These are phyloP conservation scores for Fistularia tabacaria DNA, from an alignment of 2,797 vertebrate genomes.

Conservation along the genomic window DNA sequence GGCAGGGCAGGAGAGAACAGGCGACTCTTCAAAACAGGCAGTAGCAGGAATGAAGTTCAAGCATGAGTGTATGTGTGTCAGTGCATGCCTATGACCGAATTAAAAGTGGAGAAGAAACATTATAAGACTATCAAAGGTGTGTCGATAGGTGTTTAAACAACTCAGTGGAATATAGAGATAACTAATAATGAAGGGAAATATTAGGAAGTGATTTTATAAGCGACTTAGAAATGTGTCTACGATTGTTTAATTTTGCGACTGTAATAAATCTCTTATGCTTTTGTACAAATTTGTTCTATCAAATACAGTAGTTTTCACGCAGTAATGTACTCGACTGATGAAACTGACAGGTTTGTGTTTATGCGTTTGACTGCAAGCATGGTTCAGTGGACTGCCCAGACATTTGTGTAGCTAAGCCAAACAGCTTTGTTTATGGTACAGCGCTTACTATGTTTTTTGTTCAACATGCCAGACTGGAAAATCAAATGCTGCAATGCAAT, in stretches of 20 bases:
- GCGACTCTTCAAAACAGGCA: conserved; percentile 51
- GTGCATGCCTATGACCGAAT: neutral
- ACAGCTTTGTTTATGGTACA: conserved; percentile 53
- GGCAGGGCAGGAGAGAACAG: conserved; percentile 22
- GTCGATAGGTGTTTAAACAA: neutral
- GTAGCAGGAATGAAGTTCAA: conserved; percentile 4
- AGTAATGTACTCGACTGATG: neutral
- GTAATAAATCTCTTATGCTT: neutral
- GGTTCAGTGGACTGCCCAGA: conserved; percentile 57
- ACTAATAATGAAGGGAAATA: too few species aligned
- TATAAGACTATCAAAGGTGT: neutral
- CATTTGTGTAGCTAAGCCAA: conserved; percentile 56
- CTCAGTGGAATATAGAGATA: too few species aligned
- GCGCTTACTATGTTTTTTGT: conserved; percentile 65
- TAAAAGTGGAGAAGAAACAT: neutral
- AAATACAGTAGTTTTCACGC: too few species aligned
- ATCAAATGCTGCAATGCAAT: conserved; percentile 18
- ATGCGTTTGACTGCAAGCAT: conserved; percentile 12
- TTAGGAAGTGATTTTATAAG: too few species aligned
- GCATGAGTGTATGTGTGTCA: conserved; percentile 6
- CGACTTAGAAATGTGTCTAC: too few species aligned
- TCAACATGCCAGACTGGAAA: conserved; percentile 44
- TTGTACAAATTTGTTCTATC: too few species aligned
- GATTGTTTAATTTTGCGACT: too few species aligned
- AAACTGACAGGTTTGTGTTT: conserved; percentile 20